phyloP scores from a whole-genome alignment of 2,888 invertebrate genomes.

The Spodoptera picta region DNA sequence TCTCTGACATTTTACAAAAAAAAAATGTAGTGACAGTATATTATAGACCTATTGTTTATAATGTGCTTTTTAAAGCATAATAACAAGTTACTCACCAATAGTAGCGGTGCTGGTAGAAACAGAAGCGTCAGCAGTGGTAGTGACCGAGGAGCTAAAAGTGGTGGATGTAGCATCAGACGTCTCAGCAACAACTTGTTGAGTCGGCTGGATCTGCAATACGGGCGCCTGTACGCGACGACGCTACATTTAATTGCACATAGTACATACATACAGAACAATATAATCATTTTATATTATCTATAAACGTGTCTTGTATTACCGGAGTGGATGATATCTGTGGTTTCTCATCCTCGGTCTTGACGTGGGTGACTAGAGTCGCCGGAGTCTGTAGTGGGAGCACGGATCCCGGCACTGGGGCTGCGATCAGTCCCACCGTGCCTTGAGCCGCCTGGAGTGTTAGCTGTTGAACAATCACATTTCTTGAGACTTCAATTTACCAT shows the following conservation, averaged over 20 bases:
- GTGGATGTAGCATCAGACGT: slow-evolving; percentile 50
- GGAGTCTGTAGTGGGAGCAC: slow-evolving; percentile 69
- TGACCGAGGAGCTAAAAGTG: slow-evolving; percentile 33
- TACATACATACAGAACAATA: background rate
- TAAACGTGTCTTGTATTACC: slow-evolving; percentile 29
- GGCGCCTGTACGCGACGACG: slow-evolving; percentile 51
- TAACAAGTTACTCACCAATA: slow-evolving; percentile 53
- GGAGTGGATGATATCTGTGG: slow-evolving; percentile 57
- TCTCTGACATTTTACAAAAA: too few species aligned
- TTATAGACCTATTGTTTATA: too few species aligned
- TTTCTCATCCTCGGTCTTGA: slow-evolving; percentile 75
- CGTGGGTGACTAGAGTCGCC: slow-evolving; percentile 67
- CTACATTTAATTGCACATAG: background rate
- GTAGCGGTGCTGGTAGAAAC: slow-evolving; percentile 64
- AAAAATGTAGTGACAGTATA: too few species aligned
- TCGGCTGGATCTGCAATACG: slow-evolving; percentile 70
- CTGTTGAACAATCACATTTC: slow-evolving; percentile 71
- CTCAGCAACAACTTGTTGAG: slow-evolving; percentile 58
- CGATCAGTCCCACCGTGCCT: slow-evolving; percentile 72
- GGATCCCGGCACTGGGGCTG: slow-evolving; percentile 72
- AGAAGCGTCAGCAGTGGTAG: slow-evolving; percentile 59
- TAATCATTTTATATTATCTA: background rate
- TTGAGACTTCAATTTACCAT: slow-evolving; percentile 55
- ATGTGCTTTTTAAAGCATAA: too few species aligned
- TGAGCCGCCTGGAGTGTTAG: slow-evolving; percentile 72